Conservation (phyloP, 2,797 vertebrate genomes). For the Enteromius argenteus region DNA sequence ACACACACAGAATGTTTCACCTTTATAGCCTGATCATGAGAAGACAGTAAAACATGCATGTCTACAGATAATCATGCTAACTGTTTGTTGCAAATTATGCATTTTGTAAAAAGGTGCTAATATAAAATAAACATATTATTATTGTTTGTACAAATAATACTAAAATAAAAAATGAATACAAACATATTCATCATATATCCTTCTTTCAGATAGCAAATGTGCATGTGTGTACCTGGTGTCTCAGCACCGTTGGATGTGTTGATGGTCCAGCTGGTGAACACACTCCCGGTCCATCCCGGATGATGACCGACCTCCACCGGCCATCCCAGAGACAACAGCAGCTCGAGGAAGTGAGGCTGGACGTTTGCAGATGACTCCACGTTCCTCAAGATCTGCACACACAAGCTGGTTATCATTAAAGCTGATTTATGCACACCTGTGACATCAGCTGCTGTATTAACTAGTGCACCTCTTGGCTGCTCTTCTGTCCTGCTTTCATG, state of each 20-base stretch:
- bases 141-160: too few species aligned
- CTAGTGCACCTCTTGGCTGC: slow-evolving; percentile 82
- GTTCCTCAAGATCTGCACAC: slow-evolving; percentile 88
- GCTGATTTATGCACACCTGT: not conserved
- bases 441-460: not conserved
- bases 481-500: slow-evolving; percentile 91
- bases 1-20: not conserved
- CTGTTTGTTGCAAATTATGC: not conserved
- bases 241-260: slow-evolving; percentile 79
- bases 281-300: slow-evolving; percentile 84
- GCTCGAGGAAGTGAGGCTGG: slow-evolving; percentile 89
- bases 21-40: not conserved
- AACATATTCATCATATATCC: not conserved
- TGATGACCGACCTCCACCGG: slow-evolving; percentile 85
- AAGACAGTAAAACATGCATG: not conserved
- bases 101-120: too few species aligned
- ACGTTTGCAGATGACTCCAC: slow-evolving; percentile 86
- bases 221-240: slow-evolving; percentile 45
- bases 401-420: not conserved
- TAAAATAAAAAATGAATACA: not conserved
- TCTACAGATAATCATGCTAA: not conserved
- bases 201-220: not conserved
- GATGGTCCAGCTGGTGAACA: slow-evolving; percentile 89
- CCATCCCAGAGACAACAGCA: slow-evolving; percentile 89
- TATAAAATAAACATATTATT: too few species aligned